These are phyloP conservation scores for Metallyticus violacea DNA, from an alignment of 2,888 invertebrate species.

Conservation along the genomic window DNA sequence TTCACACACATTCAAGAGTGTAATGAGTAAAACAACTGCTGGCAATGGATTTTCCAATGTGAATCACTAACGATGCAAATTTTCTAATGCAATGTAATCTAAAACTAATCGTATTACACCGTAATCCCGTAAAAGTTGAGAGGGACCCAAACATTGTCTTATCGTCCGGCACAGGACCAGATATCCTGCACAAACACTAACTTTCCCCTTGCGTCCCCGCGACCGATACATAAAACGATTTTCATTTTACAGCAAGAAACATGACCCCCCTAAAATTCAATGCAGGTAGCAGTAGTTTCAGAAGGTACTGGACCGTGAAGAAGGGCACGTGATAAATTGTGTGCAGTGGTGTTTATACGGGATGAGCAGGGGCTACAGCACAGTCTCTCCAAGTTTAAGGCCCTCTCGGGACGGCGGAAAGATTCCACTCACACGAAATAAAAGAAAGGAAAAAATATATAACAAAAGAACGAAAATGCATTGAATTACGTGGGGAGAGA, in stretches of 20 bases:
- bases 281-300: background rate
- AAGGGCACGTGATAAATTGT: background rate
- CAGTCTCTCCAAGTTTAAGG: background rate
- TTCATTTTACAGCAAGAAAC: background rate
- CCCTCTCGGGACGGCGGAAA: background rate
- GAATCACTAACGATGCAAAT: background rate
- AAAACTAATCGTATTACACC: background rate
- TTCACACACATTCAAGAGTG: no score
- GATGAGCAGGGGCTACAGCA: background rate
- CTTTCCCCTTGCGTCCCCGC: background rate
- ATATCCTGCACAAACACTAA: background rate
- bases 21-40: no score
- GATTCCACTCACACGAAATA: background rate
- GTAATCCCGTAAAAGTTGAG: background rate
- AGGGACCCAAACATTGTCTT: background rate
- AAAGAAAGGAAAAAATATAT: background rate
- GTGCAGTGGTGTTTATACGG: background rate
- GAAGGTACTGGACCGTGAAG: background rate
- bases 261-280: background rate
- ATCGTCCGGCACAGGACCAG: background rate
- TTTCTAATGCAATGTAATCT: background rate
- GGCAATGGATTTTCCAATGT: no score
- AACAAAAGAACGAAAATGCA: conserved; percentile 12
- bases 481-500: conserved; percentile 17
- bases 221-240: background rate